Conservation (phyloP, 1,140 invertebrate genomes). For the Schlechtendalia chinensis region DNA sequence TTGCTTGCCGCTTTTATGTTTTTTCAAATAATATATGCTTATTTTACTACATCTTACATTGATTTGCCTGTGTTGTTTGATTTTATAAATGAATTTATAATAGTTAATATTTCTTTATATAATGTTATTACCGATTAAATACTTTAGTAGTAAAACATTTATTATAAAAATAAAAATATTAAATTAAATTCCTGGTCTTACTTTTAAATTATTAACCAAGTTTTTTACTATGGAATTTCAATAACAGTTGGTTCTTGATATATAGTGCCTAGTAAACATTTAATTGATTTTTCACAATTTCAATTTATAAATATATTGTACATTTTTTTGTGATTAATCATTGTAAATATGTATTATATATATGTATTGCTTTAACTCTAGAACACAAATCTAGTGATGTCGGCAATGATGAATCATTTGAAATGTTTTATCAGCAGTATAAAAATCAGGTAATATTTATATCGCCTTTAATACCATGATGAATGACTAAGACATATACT, state of each 20-base stretch:
- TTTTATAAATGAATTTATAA: not conserved
- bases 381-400: constrained; percentile 11
- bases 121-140: no score
- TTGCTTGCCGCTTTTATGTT: not conserved
- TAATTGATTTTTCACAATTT: no score
- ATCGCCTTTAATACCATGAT: not conserved
- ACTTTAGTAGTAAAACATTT: no score
- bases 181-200: no score
- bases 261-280: no score
- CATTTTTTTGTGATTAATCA: not conserved
- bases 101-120: no score
- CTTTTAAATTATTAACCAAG: no score
- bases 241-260: no score
- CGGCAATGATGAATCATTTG: constrained; percentile 29
- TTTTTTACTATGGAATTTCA: no score
- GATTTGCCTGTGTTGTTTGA: not conserved
- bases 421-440: constrained; percentile 36
- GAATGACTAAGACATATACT: no score
- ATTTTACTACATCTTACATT: not conserved
- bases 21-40: not conserved
- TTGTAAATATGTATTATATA: constrained; percentile 26
- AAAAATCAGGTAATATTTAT: constrained; percentile 15
- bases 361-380: constrained; percentile 31
- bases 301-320: no score
- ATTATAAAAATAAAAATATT: no score